A percentile compares a stretch with the other conserved stretches of the same genome.
phyloP scores from a whole-genome alignment of 2,113 vertebrate species.

The Peromyscus californicus region DNA sequence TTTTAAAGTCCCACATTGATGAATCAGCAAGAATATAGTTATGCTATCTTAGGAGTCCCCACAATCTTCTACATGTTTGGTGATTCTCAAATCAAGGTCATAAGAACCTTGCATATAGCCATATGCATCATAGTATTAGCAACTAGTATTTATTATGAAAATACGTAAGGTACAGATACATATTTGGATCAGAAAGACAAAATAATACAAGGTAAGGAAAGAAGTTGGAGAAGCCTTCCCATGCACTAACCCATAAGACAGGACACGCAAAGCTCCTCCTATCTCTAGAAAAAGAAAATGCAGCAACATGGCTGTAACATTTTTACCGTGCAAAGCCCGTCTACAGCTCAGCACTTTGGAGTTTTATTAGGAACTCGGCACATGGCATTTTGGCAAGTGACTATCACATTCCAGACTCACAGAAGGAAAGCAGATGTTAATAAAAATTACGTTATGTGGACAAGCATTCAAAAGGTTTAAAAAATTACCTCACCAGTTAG shows the following conservation, averaged over 20 bases:
- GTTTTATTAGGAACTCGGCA: not conserved
- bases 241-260: not conserved
- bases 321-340: not conserved
- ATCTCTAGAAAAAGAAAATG: not conserved
- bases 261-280: not conserved
- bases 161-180: not conserved
- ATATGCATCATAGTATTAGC: not conserved
- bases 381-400: not conserved
- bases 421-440: slow-evolving; percentile 35
- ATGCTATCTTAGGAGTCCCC: not conserved
- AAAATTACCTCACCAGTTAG: slow-evolving; percentile 39
- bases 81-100: not conserved
- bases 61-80: not conserved
- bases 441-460: not conserved
- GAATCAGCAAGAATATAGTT: not conserved
- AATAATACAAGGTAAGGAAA: not conserved
- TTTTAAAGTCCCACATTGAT: not conserved
- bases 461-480: not conserved
- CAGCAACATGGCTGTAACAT: not conserved
- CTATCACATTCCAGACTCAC: not conserved
- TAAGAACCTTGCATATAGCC: not conserved
- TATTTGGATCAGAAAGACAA: not conserved
- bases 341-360: not conserved
- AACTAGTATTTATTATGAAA: not conserved
- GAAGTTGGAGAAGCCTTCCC: not conserved